Evolutionary conservation across 2,888 invertebrate genomes (phyloP), one percentile per base, ranked within the genome.

Genomic region (Autographa gamma): DNA sequence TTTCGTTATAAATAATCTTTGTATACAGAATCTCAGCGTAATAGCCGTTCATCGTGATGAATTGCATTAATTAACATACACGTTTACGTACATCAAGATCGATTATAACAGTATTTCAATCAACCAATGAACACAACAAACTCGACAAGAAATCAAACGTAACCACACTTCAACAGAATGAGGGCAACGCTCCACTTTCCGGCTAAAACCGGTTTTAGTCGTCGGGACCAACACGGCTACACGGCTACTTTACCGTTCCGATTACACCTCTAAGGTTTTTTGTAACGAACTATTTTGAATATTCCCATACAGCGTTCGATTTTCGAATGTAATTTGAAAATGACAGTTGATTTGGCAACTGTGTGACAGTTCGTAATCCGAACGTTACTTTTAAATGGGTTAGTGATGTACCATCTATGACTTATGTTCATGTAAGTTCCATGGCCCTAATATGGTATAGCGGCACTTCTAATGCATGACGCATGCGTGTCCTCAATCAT

Each of bases 111-210:
- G 88, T 88, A 88, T 86, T 84, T 84, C 84, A 87, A 88, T 86
- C 82, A 83, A 71, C 76, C 77, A 81, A 81, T 79, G 83, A 87
- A 83, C 80, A 82, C 74, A 77, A 77, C 82, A 82, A 82, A 85
- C 79, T 85, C 84, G 85, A 86, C 90, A 91, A 92, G 93, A 91
- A 92, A 91, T 91, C 90, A 92, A 90, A 90, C 19, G 86, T 85
- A 85, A 86, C 86, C 88, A 87, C 86, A 85, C 87, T 89, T 86
- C 77, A 86, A 79, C 88, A 88, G 88, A 91, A 93, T 91, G 93
- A 85, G 95, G 93, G 90, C 94, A 92, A 88, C 87, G 93, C 88
- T 92, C 94, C 88, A 94, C 93, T 93, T 94, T 90, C 91, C 87
- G 91, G 85, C 83, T 79, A 70, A 80, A 93, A 93, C 94, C 89